phyloP scores from a whole-genome alignment of 92 coral and sea anemone species.

The Palythoa heliodiscus region DNA sequence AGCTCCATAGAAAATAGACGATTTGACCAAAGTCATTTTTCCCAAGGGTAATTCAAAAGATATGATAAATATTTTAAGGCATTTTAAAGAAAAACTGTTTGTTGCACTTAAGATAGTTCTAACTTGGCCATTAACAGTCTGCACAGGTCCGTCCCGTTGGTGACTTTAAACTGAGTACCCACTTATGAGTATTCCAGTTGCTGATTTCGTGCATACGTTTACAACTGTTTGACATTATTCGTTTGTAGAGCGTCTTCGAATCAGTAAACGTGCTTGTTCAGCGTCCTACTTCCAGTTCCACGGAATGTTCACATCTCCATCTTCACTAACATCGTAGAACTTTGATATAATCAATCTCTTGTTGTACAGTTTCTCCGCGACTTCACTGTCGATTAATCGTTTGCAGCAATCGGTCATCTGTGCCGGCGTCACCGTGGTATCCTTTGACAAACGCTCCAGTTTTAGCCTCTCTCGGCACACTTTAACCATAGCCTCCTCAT shows the following conservation, averaged over 20 bases:
- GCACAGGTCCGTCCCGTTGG: no score
- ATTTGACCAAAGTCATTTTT: no score
- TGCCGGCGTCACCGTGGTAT: slow-evolving; percentile 60
- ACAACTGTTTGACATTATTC: neutral
- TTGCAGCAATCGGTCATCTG: slow-evolving; percentile 85
- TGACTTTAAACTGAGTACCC: no score
- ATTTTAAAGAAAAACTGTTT: no score
- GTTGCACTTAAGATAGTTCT: no score
- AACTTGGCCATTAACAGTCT: no score
- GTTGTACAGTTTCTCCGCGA: slow-evolving; percentile 47
- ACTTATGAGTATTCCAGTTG: no score
- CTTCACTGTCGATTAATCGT: slow-evolving; percentile 52
- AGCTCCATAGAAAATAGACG: no score
- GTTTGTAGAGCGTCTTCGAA: neutral
- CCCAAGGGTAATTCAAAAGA: no score
- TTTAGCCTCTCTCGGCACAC: slow-evolving; percentile 57
- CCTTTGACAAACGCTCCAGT: slow-evolving; percentile 65
- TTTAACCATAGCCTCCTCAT: slow-evolving; percentile 57
- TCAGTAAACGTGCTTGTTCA: neutral
- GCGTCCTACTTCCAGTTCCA: slow-evolving; percentile 83
- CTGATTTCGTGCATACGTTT: no score
- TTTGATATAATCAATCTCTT: slow-evolving; percentile 62
- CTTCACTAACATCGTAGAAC: slow-evolving; percentile 78
- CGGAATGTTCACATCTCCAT: slow-evolving; percentile 79
- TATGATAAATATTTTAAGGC: no score